Conservation (phyloP, 2,113 vertebrate species). For the Gallinago undulata region DNA sequence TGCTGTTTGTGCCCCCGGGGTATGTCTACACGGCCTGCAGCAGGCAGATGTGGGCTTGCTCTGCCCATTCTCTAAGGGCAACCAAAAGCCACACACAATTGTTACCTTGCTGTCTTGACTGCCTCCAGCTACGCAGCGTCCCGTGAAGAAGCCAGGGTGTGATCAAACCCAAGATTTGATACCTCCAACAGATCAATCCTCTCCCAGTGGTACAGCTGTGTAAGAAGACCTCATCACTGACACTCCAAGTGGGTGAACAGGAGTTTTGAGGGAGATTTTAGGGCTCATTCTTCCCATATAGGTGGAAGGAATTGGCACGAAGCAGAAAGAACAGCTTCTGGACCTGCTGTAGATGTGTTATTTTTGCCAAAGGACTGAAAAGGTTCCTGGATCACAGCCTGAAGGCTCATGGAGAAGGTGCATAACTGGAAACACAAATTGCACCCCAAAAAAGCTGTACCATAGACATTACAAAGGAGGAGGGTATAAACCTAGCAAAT, state of each 20-base stretch:
- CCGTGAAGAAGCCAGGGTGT: not conserved
- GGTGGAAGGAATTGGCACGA: rapidly evolving
- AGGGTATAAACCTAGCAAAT: not conserved
- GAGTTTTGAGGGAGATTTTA: not conserved
- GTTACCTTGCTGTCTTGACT: not conserved
- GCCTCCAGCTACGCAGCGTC: not conserved
- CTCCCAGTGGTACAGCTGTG: not conserved
- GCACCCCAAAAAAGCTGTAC: not conserved
- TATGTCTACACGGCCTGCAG: not conserved
- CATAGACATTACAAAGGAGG: not conserved
- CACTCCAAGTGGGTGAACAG: not conserved
- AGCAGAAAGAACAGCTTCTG: not conserved
- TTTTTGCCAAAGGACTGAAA: not conserved
- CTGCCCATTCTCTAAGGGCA: not conserved
- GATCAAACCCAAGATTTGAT: not conserved
- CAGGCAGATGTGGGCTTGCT: not conserved
- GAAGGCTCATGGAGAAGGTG: not conserved
- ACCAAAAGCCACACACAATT: not conserved
- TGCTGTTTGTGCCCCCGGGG: not conserved
- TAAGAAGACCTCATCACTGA: not conserved
- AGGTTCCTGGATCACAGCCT: not conserved
- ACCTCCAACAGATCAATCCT: not conserved
- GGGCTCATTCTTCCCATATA: not conserved
- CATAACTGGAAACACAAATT: not conserved
- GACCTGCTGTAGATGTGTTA: not conserved